Conservation (phyloP, 92 coral and sea anemone species). For the Hydrozoanthus gracilis region DNA sequence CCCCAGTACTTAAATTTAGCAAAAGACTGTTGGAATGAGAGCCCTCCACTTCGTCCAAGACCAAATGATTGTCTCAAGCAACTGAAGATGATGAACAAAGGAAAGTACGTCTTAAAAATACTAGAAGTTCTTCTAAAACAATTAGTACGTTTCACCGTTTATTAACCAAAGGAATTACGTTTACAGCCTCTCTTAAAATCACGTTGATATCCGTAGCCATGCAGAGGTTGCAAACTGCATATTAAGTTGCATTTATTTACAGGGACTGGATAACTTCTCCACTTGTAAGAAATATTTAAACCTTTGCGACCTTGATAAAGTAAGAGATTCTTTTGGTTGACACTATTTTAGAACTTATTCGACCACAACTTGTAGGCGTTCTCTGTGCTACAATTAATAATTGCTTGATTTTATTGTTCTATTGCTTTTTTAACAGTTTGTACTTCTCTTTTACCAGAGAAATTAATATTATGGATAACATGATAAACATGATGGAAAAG, state of each 20-base stretch:
- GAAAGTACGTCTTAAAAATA: slow-evolving; percentile 68
- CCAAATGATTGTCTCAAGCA: slow-evolving; percentile 75
- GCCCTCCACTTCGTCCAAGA: slow-evolving; percentile 73
- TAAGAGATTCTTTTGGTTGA: no score
- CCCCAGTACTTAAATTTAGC: slow-evolving; percentile 76
- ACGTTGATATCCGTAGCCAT: no score
- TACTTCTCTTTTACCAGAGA: slow-evolving; percentile 52
- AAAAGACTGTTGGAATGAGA: slow-evolving; percentile 81
- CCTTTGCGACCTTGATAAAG: no score
- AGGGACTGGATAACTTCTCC: no score
- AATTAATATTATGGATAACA: slow-evolving; percentile 83
- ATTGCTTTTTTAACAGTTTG: not conserved
- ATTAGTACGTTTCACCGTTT: not conserved
- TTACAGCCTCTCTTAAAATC: no score
- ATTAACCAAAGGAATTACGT: not conserved
- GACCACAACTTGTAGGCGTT: not conserved
- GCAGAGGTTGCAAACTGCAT: no score
- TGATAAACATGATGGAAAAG: slow-evolving; percentile 88
- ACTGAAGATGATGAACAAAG: slow-evolving; percentile 87
- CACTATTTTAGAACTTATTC: no score
- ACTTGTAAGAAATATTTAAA: no score
- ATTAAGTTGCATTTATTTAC: no score
- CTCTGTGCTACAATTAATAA: not conserved
- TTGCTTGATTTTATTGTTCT: not conserved
- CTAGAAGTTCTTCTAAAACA: not conserved